Base-by-base conservation (phyloP, 2,888 invertebrate genomes). In the Lepeophtheirus nordmannii region DNA sequence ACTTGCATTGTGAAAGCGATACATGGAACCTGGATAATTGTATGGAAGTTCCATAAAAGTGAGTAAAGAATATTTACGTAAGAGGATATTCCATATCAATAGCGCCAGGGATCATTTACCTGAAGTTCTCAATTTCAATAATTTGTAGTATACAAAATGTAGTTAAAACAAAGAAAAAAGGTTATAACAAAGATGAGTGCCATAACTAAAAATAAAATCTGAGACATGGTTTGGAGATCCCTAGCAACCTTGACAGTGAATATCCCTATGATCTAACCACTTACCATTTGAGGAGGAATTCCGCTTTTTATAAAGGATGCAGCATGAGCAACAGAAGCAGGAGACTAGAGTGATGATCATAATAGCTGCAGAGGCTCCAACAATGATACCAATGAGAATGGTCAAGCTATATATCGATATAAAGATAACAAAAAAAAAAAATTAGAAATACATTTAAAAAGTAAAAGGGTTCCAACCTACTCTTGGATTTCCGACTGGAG, bases 241-340 rank as follows among this genome's bases (percentile, higher is more conserved):
- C n/a, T n/a, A n/a, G n/a, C n/a, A n/a, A n/a, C n/a, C n/a, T n/a
- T n/a, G n/a, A n/a, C n/a, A n/a, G n/a, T n/a, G n/a, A n/a, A n/a
- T n/a, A n/a, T n/a, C n/a, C n/a, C n/a, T n/a, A n/a, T 39, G 14
- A 40, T 62, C 14, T 11, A 38, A 67, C 63, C 63, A 65, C 70
- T 69, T 68, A 69, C 72, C 71, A 59, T 70, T 70, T 23, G 69
- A 67, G 20, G 69, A 69, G 8, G 71, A 69, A 30, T 71, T 71
- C 38, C 73, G 70, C 64, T 75, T 74, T 69, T 74, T 73, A 70
- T 74, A 74, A 1, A 74, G 71, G 37, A 73, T 71, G 67, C 75
- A 75, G 68, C 74, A 74, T 46, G 74, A 72, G 70, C 75, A 76
- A 68, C 74, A 72, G 69, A 74, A 72, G 69, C 75, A 76, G 64